A percentile compares a stretch with the other conserved stretches of the same genome.
Conservation (phyloP, 2,888 invertebrate species). For the Cephus nigrinus region DNA sequence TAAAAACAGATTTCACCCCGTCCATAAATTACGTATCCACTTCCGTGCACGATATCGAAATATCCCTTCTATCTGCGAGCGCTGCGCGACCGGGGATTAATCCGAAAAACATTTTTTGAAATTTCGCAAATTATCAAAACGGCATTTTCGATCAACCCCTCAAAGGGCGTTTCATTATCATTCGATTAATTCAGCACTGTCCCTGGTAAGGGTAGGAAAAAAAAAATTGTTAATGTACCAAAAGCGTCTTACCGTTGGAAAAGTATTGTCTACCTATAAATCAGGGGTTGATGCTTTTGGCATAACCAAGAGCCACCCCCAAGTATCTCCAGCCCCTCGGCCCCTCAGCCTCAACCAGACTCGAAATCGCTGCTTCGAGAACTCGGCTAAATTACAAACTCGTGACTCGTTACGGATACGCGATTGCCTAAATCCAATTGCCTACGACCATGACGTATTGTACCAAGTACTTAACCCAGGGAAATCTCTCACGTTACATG, state of each 20-base stretch:
- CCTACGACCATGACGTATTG: too few species aligned
- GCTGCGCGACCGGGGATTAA: fast-evolving
- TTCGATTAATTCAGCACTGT: not conserved
- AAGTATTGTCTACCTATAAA: not conserved
- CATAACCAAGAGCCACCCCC: not conserved
- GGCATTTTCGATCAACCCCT: not conserved
- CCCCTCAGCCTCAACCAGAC: too few species aligned
- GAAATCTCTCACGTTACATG: too few species aligned
- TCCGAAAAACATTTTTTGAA: not conserved
- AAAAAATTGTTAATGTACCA: not conserved
- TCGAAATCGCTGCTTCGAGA: too few species aligned
- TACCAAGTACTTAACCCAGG: too few species aligned
- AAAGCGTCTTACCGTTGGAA: not conserved
- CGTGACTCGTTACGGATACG: too few species aligned
- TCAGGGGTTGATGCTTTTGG: not conserved
- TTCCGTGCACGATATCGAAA: not conserved
- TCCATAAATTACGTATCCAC: too few species aligned
- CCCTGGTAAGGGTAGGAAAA: too few species aligned
- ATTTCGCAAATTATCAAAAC: not conserved
- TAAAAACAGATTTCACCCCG: not conserved
- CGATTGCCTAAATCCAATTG: too few species aligned
- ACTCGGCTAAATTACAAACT: too few species aligned
- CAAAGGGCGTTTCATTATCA: not conserved
- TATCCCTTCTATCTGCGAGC: not conserved
- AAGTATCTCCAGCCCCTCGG: too few species aligned